Evolutionary conservation across 2,888 invertebrate genomes (phyloP).

Genomic region (Dermolepida albohirtum): DNA sequence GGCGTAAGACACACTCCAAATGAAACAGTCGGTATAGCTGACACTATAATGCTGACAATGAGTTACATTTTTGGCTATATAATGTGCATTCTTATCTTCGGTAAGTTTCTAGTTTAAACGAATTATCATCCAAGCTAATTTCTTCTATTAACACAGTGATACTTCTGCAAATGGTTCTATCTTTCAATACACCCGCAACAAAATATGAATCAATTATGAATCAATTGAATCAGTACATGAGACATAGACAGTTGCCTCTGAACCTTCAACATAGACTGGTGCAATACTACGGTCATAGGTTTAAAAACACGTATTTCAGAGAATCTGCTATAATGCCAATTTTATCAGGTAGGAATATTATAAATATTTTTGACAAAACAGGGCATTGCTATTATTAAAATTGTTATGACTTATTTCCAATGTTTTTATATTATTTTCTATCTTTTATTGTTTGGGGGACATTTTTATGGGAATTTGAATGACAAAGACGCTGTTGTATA

Average conservation of each 20-base stretch:
- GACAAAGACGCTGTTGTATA: no score
- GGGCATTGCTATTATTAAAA: no score
- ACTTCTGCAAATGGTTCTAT: constrained; percentile 40
- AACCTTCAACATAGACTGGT: constrained; percentile 38
- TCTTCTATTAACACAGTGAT: constrained; percentile 19
- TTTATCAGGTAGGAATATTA: constrained; percentile 52
- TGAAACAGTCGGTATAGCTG: not conserved
- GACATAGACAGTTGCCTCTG: constrained; percentile 39
- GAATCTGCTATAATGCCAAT: constrained; percentile 60
- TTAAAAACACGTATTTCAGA: constrained; percentile 60
- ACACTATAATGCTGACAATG: not conserved
- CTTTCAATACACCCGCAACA: constrained; percentile 32
- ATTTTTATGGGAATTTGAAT: no score
- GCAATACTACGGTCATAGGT: constrained; percentile 58
- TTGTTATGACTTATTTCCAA: no score
- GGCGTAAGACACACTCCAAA: constrained; percentile 19
- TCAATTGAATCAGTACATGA: constrained; percentile 40
- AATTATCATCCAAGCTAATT: no score
- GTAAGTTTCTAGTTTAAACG: not conserved
- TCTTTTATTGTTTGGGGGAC: no score
- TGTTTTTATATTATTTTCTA: no score
- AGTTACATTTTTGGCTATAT: constrained; percentile 23
- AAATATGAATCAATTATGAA: constrained; percentile 43
- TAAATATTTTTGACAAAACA: no score
- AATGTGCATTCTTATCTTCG: constrained; percentile 34